Conservation (phyloP, 2,797 vertebrate species). For the Danio jaintianensis region DNA sequence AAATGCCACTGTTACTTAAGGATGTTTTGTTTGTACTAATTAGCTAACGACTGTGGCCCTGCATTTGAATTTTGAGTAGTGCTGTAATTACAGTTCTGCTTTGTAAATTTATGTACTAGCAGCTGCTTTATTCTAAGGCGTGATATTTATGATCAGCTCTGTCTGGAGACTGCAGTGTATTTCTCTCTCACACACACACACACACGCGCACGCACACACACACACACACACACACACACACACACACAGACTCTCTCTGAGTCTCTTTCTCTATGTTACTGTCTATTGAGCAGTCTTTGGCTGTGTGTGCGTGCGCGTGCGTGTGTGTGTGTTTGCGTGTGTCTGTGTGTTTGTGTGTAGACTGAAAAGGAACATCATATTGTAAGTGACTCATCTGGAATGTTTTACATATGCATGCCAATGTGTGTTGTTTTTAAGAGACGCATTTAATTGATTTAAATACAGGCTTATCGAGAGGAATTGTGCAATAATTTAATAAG, state of each 20-base stretch:
- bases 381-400: slow-evolving; percentile 15
- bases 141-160: slow-evolving; percentile 26
- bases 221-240: no score
- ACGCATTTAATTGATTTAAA: slow-evolving; percentile 2
- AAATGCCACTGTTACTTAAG: slow-evolving; percentile 57
- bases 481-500: not conserved
- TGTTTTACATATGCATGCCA: not conserved
- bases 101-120: slow-evolving; percentile 63
- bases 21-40: slow-evolving; percentile 58
- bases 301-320: no score
- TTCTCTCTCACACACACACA: not conserved
- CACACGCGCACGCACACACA: no score
- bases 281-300: not conserved
- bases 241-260: no score
- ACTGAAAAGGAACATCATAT: not conserved
- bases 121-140: slow-evolving; percentile 50
- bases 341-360: not conserved
- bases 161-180: not conserved
- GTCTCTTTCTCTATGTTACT: not conserved
- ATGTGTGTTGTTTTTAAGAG: not conserved
- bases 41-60: slow-evolving; percentile 58
- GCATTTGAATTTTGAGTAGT: slow-evolving; percentile 64
- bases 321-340: no score
- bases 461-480: not conserved
- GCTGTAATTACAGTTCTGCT: slow-evolving; percentile 66